Percentiles rank a stretch among this genome's conserved stretches.
phyloP scores from a whole-genome alignment of 2,888 invertebrate genomes.

The Brachyopa scutellaris region DNA sequence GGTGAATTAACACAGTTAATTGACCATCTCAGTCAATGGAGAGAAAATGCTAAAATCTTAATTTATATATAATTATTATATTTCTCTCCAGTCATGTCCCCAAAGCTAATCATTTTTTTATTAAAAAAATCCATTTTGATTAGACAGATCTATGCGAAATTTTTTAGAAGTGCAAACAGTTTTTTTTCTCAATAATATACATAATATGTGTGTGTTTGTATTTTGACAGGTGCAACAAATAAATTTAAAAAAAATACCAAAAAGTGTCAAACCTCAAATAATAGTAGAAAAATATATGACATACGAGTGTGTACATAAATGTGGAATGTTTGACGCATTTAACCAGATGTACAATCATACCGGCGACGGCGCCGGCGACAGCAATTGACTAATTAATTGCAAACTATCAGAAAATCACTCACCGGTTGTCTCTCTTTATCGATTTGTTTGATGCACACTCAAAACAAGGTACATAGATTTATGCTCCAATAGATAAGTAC shows the following conservation, averaged over 20 bases:
- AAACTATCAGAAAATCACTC: too few relatives aligned
- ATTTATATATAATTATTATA: slow-evolving; percentile 16
- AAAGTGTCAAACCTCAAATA: slow-evolving; percentile 8
- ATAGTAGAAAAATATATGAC: background rate
- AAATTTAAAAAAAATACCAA: slow-evolving; percentile 1
- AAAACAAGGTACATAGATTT: too few relatives aligned
- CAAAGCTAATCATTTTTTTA: slow-evolving; percentile 2
- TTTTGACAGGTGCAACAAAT: slow-evolving; percentile 20
- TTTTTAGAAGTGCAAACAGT: background rate
- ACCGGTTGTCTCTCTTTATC: too few relatives aligned
- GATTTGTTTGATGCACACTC: too few relatives aligned
- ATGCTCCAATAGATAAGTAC: too few relatives aligned
- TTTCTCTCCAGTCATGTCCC: background rate
- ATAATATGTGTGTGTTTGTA: background rate
- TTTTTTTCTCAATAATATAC: background rate
- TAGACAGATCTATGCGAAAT: background rate
- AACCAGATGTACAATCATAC: slow-evolving; percentile 5
- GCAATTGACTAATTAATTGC: too few relatives aligned
- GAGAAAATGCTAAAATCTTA: background rate
- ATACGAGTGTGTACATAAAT: too few relatives aligned
- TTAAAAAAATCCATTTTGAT: slow-evolving; percentile 16
- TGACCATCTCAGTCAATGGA: slow-evolving; percentile 32
- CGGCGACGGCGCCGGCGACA: background rate
- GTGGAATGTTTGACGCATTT: background rate
- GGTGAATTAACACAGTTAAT: slow-evolving; percentile 54